phyloP scores from a whole-genome alignment of 2,113 vertebrate species.

The Chinchilla lanigera region DNA sequence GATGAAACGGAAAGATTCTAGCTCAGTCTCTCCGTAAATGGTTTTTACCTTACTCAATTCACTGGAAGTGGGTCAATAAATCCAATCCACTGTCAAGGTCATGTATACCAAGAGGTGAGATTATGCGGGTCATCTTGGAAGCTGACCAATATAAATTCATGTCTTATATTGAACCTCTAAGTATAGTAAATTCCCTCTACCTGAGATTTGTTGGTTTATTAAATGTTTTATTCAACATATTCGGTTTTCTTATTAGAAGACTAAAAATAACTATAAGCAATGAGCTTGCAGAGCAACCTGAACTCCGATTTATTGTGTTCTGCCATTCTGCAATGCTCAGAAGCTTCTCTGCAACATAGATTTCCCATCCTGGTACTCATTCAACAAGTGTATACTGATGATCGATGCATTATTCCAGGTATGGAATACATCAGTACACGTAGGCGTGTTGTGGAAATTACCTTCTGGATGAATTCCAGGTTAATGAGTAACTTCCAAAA shows the following conservation, averaged over 20 bases:
- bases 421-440: background rate
- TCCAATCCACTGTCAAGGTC: background rate
- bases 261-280: background rate
- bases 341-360: background rate
- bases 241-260: background rate
- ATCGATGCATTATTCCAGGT: background rate
- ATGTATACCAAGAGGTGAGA: too few species aligned
- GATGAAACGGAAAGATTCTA: background rate
- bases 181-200: background rate
- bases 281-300: background rate
- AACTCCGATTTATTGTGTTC: background rate
- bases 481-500: background rate
- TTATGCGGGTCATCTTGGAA: background rate
- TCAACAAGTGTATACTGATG: background rate
- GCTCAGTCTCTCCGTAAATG: background rate
- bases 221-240: background rate
- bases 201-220: background rate
- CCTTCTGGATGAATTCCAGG: background rate
- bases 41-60: background rate
- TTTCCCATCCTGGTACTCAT: background rate
- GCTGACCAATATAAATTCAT: background rate
- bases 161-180: background rate
- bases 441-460: background rate
- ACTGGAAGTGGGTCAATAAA: background rate
- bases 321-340: background rate